phyloP scores from a whole-genome alignment of 2,797 vertebrate genomes.

The Pseudochirops corinnae region DNA sequence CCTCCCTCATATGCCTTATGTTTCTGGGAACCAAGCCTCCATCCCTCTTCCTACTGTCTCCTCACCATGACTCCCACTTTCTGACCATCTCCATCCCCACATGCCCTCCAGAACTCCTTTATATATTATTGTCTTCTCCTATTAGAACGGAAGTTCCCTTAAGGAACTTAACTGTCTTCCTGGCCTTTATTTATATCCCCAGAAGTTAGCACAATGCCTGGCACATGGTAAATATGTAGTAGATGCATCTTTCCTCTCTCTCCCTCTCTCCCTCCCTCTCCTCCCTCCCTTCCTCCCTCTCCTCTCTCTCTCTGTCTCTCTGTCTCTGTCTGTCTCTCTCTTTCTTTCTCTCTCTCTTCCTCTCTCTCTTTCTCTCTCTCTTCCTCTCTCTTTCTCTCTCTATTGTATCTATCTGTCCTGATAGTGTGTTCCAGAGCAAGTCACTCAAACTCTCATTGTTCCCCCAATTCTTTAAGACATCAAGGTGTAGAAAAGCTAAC shows the following conservation, averaged over 20 bases:
- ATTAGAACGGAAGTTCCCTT: neutral
- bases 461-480: neutral
- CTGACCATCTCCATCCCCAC: neutral
- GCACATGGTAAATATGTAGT: neutral
- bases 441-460: neutral
- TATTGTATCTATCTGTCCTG: neutral
- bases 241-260: neutral
- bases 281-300: too few species aligned
- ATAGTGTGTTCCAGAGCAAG: neutral
- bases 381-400: too few species aligned
- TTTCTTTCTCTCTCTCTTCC: neutral
- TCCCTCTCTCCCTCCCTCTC: fast-evolving
- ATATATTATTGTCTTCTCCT: neutral
- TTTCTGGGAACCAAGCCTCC: neutral
- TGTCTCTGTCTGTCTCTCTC: too few species aligned
- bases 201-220: neutral
- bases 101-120: neutral
- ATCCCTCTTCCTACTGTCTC: neutral
- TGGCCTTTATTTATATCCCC: neutral
- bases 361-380: too few species aligned
- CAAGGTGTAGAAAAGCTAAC: neutral
- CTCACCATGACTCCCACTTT: neutral
- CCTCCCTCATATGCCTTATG: too few species aligned
- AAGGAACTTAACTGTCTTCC: neutral
- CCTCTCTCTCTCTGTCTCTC: too few species aligned